These are phyloP conservation scores for Pyxicephalus adspersus DNA, from an alignment of 2,113 vertebrate species.

Conservation along the genomic window DNA sequence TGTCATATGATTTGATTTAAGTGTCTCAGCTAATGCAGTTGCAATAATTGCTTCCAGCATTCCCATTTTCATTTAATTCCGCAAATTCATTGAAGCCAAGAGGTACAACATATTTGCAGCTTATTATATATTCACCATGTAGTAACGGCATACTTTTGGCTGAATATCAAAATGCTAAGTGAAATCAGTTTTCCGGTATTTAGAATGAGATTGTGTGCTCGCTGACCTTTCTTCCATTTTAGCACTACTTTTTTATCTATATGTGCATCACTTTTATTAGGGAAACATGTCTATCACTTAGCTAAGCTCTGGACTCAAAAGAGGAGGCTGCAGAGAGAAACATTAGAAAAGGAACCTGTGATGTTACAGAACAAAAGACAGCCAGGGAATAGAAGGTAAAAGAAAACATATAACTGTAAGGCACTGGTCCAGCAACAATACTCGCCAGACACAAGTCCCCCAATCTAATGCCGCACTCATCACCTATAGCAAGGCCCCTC, in stretches of 20 bases:
- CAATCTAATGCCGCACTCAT: no score
- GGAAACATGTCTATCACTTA: no score
- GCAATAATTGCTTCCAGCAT: neutral
- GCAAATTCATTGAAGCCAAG: neutral
- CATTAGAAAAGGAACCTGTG: no score
- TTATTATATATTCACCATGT: conserved; percentile 1
- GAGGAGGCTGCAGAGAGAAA: no score
- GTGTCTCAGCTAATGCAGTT: neutral
- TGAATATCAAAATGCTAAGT: neutral
- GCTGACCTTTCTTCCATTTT: neutral
- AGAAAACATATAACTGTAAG: no score
- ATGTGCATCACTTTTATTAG: neutral
- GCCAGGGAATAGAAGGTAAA: no score
- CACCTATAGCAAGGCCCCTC: no score
- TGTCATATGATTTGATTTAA: neutral
- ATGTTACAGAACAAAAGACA: no score
- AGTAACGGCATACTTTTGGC: neutral
- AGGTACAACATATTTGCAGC: neutral
- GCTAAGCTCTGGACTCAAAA: no score
- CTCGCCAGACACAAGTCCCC: no score
- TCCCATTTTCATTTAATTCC: neutral
- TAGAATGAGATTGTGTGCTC: neutral
- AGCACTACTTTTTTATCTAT: neutral
- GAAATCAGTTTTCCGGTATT: neutral
- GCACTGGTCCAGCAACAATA: no score